phyloP scores from a whole-genome alignment of 1,140 invertebrate genomes.

The Monochamus saltuarius region DNA sequence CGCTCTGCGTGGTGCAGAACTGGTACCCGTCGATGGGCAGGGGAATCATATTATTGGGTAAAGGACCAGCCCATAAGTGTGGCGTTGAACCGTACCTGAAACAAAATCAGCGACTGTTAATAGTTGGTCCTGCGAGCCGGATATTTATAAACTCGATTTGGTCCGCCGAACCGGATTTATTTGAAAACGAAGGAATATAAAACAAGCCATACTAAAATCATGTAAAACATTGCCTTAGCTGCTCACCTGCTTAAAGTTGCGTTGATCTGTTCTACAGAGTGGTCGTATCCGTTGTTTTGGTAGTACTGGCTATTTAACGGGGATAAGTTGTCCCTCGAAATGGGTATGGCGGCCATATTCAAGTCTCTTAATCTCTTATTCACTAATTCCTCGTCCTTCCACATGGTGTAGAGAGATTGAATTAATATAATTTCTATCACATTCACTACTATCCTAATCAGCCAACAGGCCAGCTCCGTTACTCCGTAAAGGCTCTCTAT shows the following conservation, averaged over 20 bases:
- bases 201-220: no score
- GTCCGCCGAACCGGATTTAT: not conserved
- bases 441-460: slow-evolving; percentile 59
- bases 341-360: slow-evolving; percentile 47
- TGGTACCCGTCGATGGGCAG: slow-evolving; percentile 42
- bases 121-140: not conserved
- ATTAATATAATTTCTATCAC: slow-evolving; percentile 62
- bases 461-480: slow-evolving; percentile 62
- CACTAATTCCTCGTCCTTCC: slow-evolving; percentile 55
- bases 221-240: no score
- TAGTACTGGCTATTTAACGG: slow-evolving; percentile 40
- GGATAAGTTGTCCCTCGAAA: slow-evolving; percentile 35
- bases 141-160: not conserved
- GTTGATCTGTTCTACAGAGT: slow-evolving; percentile 44
- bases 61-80: slow-evolving; percentile 40
- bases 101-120: slow-evolving; percentile 8
- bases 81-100: slow-evolving; percentile 41
- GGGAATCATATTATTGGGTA: slow-evolving; percentile 39
- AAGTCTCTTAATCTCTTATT: slow-evolving; percentile 50
- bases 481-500: slow-evolving; percentile 61
- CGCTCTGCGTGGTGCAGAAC: slow-evolving; percentile 55
- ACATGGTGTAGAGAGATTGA: slow-evolving; percentile 62
- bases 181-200: not conserved
- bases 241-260: slow-evolving; percentile 40
- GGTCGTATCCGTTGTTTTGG: slow-evolving; percentile 47